Evolutionary conservation across 2,797 vertebrate genomes (phyloP).

Genomic region (Chrosomus eos): DNA sequence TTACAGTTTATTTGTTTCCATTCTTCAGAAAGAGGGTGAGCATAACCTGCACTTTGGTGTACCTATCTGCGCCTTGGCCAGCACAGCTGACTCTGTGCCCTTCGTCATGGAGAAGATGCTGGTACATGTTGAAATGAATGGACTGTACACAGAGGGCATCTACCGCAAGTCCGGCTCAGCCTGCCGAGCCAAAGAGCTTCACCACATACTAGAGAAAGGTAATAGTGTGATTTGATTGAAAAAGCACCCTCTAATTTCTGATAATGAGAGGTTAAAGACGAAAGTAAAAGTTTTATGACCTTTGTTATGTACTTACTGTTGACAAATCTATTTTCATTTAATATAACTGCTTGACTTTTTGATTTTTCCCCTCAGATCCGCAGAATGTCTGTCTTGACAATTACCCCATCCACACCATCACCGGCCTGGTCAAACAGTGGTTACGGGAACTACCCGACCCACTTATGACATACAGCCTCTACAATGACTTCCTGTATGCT

Average conservation of each 20-base stretch:
- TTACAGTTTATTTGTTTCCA: not conserved
- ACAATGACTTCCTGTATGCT: constrained; percentile 90
- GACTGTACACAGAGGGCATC: constrained; percentile 95
- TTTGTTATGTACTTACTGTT: not conserved
- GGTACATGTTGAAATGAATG: constrained; percentile 91
- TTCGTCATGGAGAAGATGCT: constrained; percentile 89
- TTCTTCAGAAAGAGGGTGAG: constrained; percentile 70
- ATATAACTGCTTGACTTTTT: not conserved
- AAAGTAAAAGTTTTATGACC: not conserved
- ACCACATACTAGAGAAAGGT: constrained; percentile 87
- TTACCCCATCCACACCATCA: constrained; percentile 93
- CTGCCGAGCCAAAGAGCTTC: constrained; percentile 88
- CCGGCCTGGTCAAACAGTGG: constrained; percentile 94
- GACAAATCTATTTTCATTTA: not conserved
- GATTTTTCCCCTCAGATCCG: constrained; percentile 77
- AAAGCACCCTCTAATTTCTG: too few relatives aligned
- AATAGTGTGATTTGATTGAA: constrained; percentile 33
- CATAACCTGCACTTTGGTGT: constrained; percentile 87
- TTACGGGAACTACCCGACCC: constrained; percentile 93
- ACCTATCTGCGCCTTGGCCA: constrained; percentile 82
- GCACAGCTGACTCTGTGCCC: constrained; percentile 82
- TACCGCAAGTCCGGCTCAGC: constrained; percentile 95
- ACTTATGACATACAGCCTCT: constrained; percentile 92
- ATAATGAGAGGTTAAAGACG: too few relatives aligned
- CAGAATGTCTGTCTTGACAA: constrained; percentile 81